Evolutionary conservation across 2,797 vertebrate species (phyloP).

Genomic region (Pipistrellus nathusii): DNA sequence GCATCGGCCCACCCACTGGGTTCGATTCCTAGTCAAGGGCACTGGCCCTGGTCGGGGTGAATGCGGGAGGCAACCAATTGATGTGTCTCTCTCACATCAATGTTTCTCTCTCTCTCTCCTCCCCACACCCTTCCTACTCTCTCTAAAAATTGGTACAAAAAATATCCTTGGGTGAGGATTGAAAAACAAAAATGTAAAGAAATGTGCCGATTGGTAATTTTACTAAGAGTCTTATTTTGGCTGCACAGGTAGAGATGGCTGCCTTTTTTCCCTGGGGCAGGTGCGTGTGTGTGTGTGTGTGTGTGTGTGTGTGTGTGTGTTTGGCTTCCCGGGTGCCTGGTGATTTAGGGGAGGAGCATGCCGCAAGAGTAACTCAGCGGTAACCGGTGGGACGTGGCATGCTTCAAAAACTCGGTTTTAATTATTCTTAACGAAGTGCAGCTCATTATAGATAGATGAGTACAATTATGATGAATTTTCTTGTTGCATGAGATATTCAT

Average conservation of each 20-base stretch:
- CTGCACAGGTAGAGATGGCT: neutral
- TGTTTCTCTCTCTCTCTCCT: too few relatives aligned
- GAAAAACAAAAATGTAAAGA: too few relatives aligned
- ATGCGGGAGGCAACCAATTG: too few relatives aligned
- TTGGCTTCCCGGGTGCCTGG: neutral
- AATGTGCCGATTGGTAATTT: neutral
- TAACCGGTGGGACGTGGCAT: neutral
- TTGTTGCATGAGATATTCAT: accelerated
- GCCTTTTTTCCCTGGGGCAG: neutral
- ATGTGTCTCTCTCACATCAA: too few relatives aligned
- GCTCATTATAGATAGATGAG: neutral
- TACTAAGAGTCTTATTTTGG: neutral
- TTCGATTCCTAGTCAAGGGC: too few relatives aligned
- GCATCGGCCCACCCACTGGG: too few relatives aligned
- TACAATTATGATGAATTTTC: neutral
- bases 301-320: too few relatives aligned
- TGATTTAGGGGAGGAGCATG: neutral
- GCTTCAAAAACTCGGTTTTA: neutral
- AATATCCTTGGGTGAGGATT: too few relatives aligned
- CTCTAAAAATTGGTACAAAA: too few relatives aligned
- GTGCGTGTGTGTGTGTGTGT: too few relatives aligned
- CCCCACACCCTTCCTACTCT: too few relatives aligned
- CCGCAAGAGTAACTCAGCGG: neutral
- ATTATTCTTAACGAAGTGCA: neutral
- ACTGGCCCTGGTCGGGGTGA: too few relatives aligned